These are phyloP conservation scores for Trichogramma evanescens DNA, from an alignment of 2,888 invertebrate species.

Conservation along the genomic window DNA sequence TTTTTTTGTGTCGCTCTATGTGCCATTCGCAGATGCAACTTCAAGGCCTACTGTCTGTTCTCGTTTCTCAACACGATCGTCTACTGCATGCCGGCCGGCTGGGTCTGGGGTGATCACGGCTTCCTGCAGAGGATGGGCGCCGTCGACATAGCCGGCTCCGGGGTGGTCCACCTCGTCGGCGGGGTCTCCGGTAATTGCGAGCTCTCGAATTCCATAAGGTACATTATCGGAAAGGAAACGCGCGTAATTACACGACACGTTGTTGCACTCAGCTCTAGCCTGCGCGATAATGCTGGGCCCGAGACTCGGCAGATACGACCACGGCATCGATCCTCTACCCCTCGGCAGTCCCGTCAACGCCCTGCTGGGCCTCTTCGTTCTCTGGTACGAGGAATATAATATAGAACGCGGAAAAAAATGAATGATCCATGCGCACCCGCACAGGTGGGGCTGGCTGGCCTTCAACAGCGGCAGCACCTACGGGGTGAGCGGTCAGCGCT, in stretches of 20 bases:
- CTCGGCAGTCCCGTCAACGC: conserved; percentile 86
- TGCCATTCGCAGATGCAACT: conserved; percentile 64
- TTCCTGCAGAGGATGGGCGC: conserved; percentile 77
- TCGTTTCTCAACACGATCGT: conserved; percentile 82
- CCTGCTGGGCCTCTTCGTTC: conserved; percentile 82
- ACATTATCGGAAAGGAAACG: no score
- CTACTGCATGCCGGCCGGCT: conserved; percentile 88
- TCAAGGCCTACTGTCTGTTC: conserved; percentile 85
- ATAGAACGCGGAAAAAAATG: neutral
- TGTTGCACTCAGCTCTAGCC: conserved; percentile 64
- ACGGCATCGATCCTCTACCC: conserved; percentile 67
- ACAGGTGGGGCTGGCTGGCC: conserved; percentile 86
- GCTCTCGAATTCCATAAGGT: no score
- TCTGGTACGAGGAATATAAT: conserved; percentile 57
- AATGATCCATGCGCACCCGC: neutral
- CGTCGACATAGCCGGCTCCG: conserved; percentile 88
- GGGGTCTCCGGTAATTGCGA: conserved; percentile 49
- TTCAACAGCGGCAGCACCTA: conserved; percentile 90
- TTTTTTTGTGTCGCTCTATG: no score
- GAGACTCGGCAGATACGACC: conserved; percentile 74
- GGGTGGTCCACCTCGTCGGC: conserved; percentile 84
- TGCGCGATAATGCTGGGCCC: conserved; percentile 88
- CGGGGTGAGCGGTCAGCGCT: conserved; percentile 74
- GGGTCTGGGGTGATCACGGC: conserved; percentile 87
- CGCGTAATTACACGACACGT: no score